These are phyloP conservation scores for Xenopus laevis DNA, from an alignment of 2,113 vertebrate genomes.

Conservation along the genomic window DNA sequence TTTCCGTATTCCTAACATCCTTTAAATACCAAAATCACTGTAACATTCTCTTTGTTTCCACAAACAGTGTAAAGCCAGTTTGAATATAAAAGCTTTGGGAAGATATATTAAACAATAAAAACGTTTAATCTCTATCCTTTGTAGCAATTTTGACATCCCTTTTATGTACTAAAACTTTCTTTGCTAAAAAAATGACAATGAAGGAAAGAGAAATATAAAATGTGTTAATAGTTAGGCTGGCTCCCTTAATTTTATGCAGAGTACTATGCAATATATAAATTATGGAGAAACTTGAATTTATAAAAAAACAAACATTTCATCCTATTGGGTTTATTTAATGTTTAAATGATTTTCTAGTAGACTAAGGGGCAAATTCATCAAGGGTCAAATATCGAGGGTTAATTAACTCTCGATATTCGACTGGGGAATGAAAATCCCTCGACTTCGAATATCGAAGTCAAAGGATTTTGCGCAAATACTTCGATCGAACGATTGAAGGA, in stretches of 20 bases:
- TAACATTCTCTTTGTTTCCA: constrained; percentile 27
- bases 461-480: too few relatives aligned
- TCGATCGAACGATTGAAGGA: too few relatives aligned
- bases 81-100: constrained; percentile 7
- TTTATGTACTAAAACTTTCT: constrained; percentile 29
- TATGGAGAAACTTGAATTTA: too few relatives aligned
- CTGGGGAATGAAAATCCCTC: too few relatives aligned
- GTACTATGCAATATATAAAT: neutral
- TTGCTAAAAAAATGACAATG: constrained; percentile 23
- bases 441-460: too few relatives aligned
- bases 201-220: constrained; percentile 24
- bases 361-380: too few relatives aligned
- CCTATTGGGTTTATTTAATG: too few relatives aligned
- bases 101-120: constrained; percentile 32
- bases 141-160: constrained; percentile 37
- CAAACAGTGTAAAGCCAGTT: constrained; percentile 11
- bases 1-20: constrained; percentile 15
- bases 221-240: constrained; percentile 34
- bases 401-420: too few relatives aligned
- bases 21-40: constrained; percentile 25
- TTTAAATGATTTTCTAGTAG: too few relatives aligned
- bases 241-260: constrained; percentile 10
- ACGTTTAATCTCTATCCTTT: constrained; percentile 29
- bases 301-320: too few relatives aligned
- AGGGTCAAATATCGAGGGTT: too few relatives aligned